Evolutionary conservation across 1,140 invertebrate species (phyloP).

Genomic region (Muscidifurax raptorellus): DNA sequence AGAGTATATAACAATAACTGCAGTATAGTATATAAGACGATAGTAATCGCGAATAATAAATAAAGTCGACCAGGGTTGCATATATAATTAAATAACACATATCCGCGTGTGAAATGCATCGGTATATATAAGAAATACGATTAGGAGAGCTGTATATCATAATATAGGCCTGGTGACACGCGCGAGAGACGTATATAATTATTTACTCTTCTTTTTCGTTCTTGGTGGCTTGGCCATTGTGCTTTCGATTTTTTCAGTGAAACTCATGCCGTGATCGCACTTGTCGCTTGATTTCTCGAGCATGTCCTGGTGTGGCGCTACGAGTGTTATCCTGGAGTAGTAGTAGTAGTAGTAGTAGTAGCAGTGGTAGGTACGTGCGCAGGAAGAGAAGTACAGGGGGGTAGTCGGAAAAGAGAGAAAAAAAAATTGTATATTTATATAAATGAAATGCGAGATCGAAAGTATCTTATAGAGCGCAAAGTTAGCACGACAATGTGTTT

Average conservation of each 20-base stretch:
- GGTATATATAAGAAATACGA: neutral
- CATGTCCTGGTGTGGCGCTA: conserved; percentile 64
- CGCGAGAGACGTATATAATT: neutral
- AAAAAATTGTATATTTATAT: conserved; percentile 17
- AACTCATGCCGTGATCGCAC: conserved; percentile 57
- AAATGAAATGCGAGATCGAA: neutral
- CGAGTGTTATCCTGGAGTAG: conserved; percentile 69
- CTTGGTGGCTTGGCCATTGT: conserved; percentile 66
- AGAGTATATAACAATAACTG: neutral
- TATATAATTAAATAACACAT: neutral
- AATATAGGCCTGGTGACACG: neutral
- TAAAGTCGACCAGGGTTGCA: neutral
- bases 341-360: too few species aligned
- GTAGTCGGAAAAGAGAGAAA: neutral
- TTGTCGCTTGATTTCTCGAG: conserved; percentile 66
- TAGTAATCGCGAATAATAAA: neutral
- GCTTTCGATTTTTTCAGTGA: conserved; percentile 64
- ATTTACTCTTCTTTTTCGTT: conserved; percentile 70
- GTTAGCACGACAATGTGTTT: neutral
- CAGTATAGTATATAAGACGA: too few species aligned
- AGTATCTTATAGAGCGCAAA: neutral
- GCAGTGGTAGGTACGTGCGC: too few species aligned
- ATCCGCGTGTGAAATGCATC: conserved; percentile 39
- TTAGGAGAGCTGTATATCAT: too few species aligned
- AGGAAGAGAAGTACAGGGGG: neutral